phyloP scores from a whole-genome alignment of 23 tunicate genomes.

The Oikopleura vanhoeffeni region DNA sequence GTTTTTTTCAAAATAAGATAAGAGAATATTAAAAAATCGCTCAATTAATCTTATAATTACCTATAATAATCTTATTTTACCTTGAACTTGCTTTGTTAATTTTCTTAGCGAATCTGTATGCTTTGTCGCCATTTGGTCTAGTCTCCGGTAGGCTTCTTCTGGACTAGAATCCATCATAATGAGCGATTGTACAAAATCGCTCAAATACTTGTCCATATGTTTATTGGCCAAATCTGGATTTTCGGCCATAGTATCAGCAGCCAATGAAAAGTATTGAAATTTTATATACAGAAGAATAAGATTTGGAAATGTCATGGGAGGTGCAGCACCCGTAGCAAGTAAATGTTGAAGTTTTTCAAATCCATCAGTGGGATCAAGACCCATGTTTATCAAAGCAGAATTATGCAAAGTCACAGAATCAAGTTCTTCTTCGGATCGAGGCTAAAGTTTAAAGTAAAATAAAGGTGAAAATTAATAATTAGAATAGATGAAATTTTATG shows the following conservation, averaged over 20 bases:
- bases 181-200: constrained; percentile 79
- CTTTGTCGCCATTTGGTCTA: constrained; percentile 80
- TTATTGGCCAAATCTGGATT: constrained; percentile 71
- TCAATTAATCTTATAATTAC: neutral
- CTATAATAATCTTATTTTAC: too few species aligned
- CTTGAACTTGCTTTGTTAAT: constrained; percentile 55
- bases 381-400: constrained; percentile 81
- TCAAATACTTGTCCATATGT: constrained; percentile 26
- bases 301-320: constrained; percentile 76
- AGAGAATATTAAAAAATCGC: neutral
- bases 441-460: too few species aligned
- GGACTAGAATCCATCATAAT: constrained; percentile 73
- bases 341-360: constrained; percentile 75
- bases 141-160: constrained; percentile 62
- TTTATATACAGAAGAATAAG: constrained; percentile 66
- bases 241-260: constrained; percentile 91
- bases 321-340: constrained; percentile 47
- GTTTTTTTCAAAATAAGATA: too few species aligned
- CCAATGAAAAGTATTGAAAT: constrained; percentile 65
- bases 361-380: constrained; percentile 52
- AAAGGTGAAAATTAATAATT: neutral
- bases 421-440: constrained; percentile 21
- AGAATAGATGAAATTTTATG: neutral
- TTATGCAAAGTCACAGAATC: constrained; percentile 85
- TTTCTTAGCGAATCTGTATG: constrained; percentile 61